A percentile compares a stretch with the other conserved stretches of the same genome.
Conservation (phyloP, 2,113 vertebrate genomes). For the Plestiodon gilberti region DNA sequence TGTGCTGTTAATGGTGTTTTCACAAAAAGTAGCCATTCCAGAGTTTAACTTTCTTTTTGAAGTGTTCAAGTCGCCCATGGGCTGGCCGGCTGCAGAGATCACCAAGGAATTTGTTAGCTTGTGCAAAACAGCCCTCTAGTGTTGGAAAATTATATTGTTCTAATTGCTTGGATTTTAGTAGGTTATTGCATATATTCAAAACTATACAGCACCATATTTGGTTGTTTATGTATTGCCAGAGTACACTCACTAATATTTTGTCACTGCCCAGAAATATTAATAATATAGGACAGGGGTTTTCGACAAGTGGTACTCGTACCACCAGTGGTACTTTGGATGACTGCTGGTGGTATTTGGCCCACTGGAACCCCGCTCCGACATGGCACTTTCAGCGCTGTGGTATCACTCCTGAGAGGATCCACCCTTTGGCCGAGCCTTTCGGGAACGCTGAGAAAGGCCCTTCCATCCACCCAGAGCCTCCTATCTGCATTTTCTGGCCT, state of each 20-base stretch:
- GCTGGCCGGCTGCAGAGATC: neutral
- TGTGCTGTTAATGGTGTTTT: neutral
- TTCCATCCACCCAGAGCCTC: no score
- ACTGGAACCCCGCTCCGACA: no score
- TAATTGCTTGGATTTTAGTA: neutral
- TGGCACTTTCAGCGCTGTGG: no score
- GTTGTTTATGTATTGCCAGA: neutral
- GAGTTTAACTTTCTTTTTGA: neutral
- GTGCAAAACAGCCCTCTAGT: constrained; percentile 38
- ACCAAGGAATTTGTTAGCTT: neutral
- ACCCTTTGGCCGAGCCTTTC: no score
- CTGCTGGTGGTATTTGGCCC: no score
- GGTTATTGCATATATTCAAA: neutral
- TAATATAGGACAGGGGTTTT: no score
- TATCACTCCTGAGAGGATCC: no score
- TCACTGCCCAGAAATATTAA: neutral
- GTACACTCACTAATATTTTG: neutral
- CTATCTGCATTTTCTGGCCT: no score
- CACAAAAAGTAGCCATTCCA: neutral
- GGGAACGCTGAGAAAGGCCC: no score
- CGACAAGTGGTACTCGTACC: no score
- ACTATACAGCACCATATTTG: neutral
- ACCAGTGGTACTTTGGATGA: no score
- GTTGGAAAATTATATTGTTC: constrained; percentile 12
- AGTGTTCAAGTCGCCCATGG: neutral